Evolutionary conservation across 2,113 vertebrate species (phyloP).

Genomic region (Tichodroma muraria): DNA sequence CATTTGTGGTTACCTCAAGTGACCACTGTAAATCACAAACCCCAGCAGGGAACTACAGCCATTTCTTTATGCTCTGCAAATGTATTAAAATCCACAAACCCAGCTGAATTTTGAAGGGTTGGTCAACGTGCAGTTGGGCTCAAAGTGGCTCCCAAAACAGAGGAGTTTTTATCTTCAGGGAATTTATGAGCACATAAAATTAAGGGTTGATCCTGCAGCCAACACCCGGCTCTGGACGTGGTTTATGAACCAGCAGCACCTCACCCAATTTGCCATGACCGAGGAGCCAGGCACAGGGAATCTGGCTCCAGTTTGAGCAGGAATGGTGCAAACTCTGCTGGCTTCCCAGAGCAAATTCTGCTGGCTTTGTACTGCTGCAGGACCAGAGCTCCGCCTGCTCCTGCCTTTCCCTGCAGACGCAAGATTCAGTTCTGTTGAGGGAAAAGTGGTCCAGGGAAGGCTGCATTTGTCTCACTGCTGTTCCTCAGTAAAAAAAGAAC

Average conservation of each 20-base stretch:
- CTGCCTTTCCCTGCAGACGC: background rate
- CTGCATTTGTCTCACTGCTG: background rate
- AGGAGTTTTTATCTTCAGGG: background rate
- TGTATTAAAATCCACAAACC: background rate
- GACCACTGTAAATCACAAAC: background rate
- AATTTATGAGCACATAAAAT: background rate
- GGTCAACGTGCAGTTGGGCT: background rate
- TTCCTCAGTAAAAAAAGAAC: background rate
- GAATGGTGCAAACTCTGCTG: background rate
- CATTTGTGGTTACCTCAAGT: background rate
- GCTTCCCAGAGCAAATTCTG: background rate
- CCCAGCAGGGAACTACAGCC: background rate
- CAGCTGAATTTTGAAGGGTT: background rate
- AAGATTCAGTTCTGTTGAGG: background rate
- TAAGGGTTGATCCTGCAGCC: no score
- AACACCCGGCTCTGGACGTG: background rate
- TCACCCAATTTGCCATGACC: no score
- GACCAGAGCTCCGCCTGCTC: background rate
- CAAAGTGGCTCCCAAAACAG: background rate
- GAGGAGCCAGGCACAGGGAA: background rate
- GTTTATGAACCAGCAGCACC: background rate
- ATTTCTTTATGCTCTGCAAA: background rate
- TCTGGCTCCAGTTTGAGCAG: background rate
- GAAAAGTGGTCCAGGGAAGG: background rate
- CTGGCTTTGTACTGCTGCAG: background rate